phyloP scores from a whole-genome alignment of 2,797 vertebrate species.

The Oceanodroma leucorhoa region DNA sequence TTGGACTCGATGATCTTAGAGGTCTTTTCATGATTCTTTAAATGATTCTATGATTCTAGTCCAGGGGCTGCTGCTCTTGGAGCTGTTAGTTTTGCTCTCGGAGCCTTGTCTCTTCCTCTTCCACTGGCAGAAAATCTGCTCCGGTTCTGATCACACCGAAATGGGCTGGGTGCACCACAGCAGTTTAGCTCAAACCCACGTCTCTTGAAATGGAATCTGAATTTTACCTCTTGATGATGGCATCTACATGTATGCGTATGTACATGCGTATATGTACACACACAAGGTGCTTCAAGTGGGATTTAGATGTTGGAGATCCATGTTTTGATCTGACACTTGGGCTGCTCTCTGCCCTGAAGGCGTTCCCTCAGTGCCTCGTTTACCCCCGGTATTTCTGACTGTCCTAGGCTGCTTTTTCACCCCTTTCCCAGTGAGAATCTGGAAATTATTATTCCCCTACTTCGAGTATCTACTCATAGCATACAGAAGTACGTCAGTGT shows the following conservation, averaged over 20 bases:
- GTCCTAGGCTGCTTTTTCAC: not conserved
- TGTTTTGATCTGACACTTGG: too few relatives aligned
- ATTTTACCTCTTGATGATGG: not conserved
- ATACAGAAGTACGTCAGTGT: not conserved
- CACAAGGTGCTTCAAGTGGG: not conserved
- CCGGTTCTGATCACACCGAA: rapidly evolving
- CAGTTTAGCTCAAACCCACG: not conserved
- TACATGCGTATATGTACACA: too few relatives aligned
- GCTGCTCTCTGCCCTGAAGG: not conserved
- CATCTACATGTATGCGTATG: rapidly evolving
- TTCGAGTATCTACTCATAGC: not conserved
- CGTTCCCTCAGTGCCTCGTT: not conserved
- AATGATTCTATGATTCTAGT: not conserved
- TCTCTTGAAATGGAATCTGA: not conserved
- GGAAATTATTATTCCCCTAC: not conserved
- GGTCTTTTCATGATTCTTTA: too few relatives aligned
- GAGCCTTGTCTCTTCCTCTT: not conserved
- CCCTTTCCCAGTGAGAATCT: not conserved
- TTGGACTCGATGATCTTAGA: too few relatives aligned
- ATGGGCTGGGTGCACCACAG: too few relatives aligned
- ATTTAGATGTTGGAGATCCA: not conserved
- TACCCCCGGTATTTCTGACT: not conserved
- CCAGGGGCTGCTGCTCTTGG: not conserved
- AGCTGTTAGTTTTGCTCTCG: not conserved
- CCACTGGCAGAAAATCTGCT: not conserved